Percentiles rank a stretch among this genome's conserved stretches.
Conservation (phyloP, 2,888 invertebrate genomes). For the Dione juno region DNA sequence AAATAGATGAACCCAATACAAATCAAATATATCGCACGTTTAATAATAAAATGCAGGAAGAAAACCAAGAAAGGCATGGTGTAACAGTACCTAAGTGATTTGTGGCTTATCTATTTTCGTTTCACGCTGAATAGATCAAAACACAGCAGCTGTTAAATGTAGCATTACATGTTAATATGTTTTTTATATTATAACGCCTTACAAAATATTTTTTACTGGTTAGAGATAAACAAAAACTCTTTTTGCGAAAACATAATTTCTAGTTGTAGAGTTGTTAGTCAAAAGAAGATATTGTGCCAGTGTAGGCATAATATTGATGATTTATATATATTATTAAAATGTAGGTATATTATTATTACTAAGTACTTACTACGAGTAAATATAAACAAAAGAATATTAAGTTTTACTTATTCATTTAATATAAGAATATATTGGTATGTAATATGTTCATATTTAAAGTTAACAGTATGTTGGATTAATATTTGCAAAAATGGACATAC, state of each 20-base stretch:
- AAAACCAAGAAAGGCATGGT: neutral
- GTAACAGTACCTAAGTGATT: neutral
- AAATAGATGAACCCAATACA: slow-evolving; percentile 54
- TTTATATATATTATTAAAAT: neutral
- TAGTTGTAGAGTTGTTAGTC: neutral
- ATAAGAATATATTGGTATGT: too few species aligned
- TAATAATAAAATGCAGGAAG: slow-evolving; percentile 12
- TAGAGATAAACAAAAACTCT: neutral
- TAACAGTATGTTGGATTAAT: too few species aligned
- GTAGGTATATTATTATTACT: neutral
- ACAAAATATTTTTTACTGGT: neutral
- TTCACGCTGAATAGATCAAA: neutral
- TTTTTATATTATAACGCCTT: neutral
- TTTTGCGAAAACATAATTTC: neutral
- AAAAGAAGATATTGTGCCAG: neutral
- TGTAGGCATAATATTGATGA: neutral
- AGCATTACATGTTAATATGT: neutral
- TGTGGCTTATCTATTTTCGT: neutral
- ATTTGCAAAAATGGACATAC: too few species aligned
- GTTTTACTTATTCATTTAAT: too few species aligned
- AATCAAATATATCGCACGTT: slow-evolving; percentile 54
- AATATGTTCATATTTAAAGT: too few species aligned
- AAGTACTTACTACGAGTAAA: too few species aligned
- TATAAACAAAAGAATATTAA: too few species aligned
- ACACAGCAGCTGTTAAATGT: neutral